Conservation (phyloP, 2,797 vertebrate species). For the Sebastes melanostomus region DNA sequence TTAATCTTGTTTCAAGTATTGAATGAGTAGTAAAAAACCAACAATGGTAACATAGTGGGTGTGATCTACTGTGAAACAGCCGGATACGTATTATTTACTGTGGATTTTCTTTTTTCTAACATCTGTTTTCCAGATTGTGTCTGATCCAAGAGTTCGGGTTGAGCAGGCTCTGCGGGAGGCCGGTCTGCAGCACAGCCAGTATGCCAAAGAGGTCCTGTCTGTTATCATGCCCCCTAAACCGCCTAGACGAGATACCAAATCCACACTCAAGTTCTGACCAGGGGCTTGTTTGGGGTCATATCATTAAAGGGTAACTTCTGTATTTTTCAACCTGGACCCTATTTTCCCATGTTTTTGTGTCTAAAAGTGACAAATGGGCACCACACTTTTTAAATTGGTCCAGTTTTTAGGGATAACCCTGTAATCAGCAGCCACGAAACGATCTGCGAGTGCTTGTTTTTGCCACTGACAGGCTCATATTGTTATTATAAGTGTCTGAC, state of each 20-base stretch:
- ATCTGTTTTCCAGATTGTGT: constrained; percentile 86
- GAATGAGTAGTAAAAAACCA: neutral
- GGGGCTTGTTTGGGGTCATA: neutral
- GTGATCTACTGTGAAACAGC: neutral
- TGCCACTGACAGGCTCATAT: no score
- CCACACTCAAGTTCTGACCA: constrained; percentile 76
- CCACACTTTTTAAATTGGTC: no score
- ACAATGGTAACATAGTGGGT: neutral
- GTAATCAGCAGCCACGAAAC: no score
- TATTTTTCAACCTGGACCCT: no score
- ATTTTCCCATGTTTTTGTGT: no score
- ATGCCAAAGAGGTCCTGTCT: constrained; percentile 87
- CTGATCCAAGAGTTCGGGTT: constrained; percentile 89
- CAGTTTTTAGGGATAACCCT: no score
- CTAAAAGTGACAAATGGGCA: no score
- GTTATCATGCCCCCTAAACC: constrained; percentile 85
- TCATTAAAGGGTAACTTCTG: neutral
- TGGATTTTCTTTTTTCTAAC: neutral
- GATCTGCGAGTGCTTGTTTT: no score
- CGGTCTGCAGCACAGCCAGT: constrained; percentile 88
- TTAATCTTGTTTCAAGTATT: constrained; percentile 9
- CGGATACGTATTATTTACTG: constrained; percentile 26
- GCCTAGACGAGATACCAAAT: constrained; percentile 89
- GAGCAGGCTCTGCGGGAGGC: constrained; percentile 90
- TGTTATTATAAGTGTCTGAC: no score